Percentiles rank a stretch among this genome's conserved stretches.
phyloP scores from a whole-genome alignment of 2,113 vertebrate genomes.

The Sylvietta virens region DNA sequence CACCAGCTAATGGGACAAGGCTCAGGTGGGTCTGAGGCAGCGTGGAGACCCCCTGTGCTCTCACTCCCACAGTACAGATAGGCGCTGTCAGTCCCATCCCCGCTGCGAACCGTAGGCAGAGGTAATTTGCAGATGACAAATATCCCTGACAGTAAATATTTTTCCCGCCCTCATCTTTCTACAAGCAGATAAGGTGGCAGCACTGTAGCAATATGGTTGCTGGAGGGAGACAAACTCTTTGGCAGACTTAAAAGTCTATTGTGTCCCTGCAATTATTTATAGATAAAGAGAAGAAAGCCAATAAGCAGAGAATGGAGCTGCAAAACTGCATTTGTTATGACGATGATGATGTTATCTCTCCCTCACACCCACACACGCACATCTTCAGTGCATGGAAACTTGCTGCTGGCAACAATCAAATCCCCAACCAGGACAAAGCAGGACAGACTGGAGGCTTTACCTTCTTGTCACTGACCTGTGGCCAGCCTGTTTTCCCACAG shows the following conservation, averaged over 20 bases:
- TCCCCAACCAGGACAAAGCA: neutral
- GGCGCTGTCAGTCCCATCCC: neutral
- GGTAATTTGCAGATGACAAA: constrained; percentile 60
- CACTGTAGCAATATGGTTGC: constrained; percentile 13
- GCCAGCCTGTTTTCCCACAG: neutral
- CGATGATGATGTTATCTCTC: constrained; percentile 33
- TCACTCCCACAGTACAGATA: neutral
- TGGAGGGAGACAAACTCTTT: constrained; percentile 54
- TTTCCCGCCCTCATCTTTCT: constrained; percentile 38
- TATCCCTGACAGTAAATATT: constrained; percentile 57
- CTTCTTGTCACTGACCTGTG: neutral
- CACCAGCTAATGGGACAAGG: neutral
- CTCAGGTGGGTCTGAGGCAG: neutral
- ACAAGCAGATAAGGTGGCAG: constrained; percentile 57
- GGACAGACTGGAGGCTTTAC: neutral
- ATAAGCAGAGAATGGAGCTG: constrained; percentile 4
- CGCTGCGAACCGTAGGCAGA: neutral
- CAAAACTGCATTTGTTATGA: constrained; percentile 19
- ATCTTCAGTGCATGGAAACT: neutral
- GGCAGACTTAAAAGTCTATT: constrained; percentile 51
- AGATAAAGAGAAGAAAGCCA: constrained; percentile 60
- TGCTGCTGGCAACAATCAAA: neutral
- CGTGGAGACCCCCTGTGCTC: neutral
- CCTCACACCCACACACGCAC: neutral
- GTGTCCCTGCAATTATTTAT: constrained; percentile 55